Conservation (phyloP, 1,140 invertebrate species). For the Chelonus insularis region DNA sequence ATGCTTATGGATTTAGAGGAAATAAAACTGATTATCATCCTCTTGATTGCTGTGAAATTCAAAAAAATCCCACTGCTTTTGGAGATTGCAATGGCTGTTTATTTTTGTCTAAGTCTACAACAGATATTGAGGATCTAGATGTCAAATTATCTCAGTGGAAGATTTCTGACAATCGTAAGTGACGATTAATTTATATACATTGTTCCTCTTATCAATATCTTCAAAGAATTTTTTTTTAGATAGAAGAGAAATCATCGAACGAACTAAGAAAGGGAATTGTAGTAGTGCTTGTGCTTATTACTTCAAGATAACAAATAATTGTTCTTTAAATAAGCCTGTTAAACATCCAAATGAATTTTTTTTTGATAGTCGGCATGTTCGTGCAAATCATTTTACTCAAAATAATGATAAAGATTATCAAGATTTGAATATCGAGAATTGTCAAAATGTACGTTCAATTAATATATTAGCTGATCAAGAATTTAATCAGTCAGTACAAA, state of each 20-base stretch:
- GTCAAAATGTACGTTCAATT: too few relatives aligned
- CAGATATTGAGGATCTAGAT: constrained; percentile 2
- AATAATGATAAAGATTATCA: background rate
- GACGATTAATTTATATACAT: too few relatives aligned
- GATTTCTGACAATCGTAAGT: background rate
- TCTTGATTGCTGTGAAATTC: background rate
- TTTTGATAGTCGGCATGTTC: background rate
- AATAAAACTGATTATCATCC: background rate
- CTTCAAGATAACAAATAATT: background rate
- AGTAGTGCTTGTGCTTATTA: background rate
- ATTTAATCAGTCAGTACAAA: background rate
- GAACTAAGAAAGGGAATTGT: background rate
- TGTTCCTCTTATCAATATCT: too few relatives aligned
- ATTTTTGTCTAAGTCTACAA: background rate
- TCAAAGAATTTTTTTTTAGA: constrained; percentile 7
- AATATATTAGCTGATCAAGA: background rate
- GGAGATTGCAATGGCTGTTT: constrained; percentile 9
- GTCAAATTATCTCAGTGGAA: background rate
- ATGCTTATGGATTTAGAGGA: constrained; percentile 12
- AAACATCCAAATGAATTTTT: background rate
- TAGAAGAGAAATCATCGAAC: background rate
- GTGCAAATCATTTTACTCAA: background rate
- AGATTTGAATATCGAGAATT: too few relatives aligned
- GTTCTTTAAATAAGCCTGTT: background rate
- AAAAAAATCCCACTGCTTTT: background rate